Evolutionary conservation across 2,888 invertebrate species (phyloP), one percentile per base, ranked within the genome.

Genomic region (Drosophila buzzatii): DNA sequence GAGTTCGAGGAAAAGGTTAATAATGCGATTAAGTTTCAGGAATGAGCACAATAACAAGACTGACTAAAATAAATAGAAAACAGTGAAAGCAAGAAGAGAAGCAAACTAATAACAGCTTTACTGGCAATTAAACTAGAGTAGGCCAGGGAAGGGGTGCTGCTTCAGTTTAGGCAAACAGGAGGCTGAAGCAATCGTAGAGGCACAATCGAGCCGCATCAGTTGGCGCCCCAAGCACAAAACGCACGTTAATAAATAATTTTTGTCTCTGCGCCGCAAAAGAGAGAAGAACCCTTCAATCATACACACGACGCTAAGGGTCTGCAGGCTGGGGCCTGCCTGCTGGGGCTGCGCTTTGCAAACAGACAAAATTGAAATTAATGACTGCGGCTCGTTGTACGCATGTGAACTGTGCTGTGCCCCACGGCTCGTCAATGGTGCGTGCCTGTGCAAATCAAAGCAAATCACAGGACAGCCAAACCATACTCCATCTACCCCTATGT

Each of bases 241-340:
- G 70, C 62, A 65, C 55, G 79, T 88, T 85, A 87, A 88, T 87
- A 90, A 87, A 90, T 87, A 81, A 87, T 85, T 73, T 76, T 70
- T 82, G 81, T 82, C 77, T 77, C 74, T 76, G 70, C 35, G 59
- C 20, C 49, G 47, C 23, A 51, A 68, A 20, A 52, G 47, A 47
- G 42, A 62, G 45, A 20, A 23, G 55, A 77, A 70, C 64, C 79
- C 77, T 70, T 78, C 77, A 78, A 60, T 65, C 70, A 70, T 56
- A 68, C 41, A 55, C 51, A 45, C 33, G 42, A 14, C 23, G 39
- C 55, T 8, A 23, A 31, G 52, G 59, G 51, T 8, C 33, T 9
- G 18, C 14, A 31, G n/a, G 20, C 10, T 20, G 41, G 6, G 6
- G 52, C 35, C 7, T 27, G 49, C n/a, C n/a, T 20, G 18, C n/a